Percentiles rank a stretch among this genome's conserved stretches.
phyloP scores from a whole-genome alignment of 2,888 invertebrate species.

The Drosophila monieri region DNA sequence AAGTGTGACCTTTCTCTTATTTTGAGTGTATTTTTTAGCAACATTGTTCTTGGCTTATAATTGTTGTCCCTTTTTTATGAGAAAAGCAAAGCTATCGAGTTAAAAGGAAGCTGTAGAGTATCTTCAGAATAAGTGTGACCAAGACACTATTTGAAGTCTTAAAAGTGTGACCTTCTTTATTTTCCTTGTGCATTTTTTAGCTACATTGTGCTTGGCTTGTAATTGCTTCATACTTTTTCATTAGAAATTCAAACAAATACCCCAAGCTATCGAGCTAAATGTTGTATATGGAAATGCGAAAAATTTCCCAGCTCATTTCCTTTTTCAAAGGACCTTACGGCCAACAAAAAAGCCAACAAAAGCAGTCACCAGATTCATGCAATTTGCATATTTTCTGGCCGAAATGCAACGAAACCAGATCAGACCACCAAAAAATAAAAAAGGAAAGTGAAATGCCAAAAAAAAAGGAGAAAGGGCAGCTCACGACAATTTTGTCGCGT shows the following conservation, averaged over 20 bases:
- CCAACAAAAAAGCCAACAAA: conserved; percentile 4
- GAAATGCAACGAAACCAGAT: conserved; percentile 33
- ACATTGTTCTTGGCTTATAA: no score
- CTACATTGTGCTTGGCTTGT: not conserved
- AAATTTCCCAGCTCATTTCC: not conserved
- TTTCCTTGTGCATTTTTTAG: no score
- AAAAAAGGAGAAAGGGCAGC: conserved; percentile 5
- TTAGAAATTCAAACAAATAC: not conserved
- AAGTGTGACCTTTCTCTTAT: not conserved
- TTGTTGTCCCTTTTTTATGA: not conserved
- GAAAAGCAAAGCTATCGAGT: not conserved
- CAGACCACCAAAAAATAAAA: not conserved
- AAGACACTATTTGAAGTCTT: no score
- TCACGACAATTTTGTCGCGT: conserved; percentile 52
- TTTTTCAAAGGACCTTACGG: not conserved
- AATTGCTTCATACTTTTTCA: not conserved
- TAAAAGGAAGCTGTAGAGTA: no score
- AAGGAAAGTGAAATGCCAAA: conserved; percentile 13
- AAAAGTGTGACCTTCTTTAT: no score
- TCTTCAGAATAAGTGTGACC: no score
- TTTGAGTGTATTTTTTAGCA: no score
- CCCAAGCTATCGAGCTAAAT: not conserved
- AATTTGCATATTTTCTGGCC: conserved; percentile 72
- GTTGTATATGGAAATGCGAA: not conserved
- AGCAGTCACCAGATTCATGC: conserved; percentile 61